phyloP scores from a whole-genome alignment of 2,888 invertebrate genomes.

The Pristionchus fissidentatus region DNA sequence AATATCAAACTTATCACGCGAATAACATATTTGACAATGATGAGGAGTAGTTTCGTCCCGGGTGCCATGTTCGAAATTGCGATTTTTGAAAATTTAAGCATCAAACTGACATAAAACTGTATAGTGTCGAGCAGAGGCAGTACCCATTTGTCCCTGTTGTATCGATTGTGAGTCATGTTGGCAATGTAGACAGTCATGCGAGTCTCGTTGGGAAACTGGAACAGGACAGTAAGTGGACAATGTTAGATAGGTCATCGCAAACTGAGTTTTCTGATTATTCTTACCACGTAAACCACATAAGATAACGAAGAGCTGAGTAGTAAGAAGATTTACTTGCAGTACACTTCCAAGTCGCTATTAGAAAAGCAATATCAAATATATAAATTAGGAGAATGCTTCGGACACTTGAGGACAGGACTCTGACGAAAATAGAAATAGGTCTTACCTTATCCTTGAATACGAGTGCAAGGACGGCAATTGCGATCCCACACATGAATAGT shows the following conservation, averaged over 20 bases:
- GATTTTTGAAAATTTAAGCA: neutral
- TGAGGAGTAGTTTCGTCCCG: neutral
- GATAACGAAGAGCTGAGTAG: neutral
- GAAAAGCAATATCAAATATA: too few species aligned
- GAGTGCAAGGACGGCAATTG: slow-evolving; percentile 63
- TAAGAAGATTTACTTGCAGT: neutral
- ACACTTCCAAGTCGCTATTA: neutral
- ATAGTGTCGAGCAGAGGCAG: slow-evolving; percentile 73
- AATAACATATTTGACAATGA: neutral
- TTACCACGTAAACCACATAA: neutral
- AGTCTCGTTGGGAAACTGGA: slow-evolving; percentile 62
- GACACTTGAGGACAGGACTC: too few species aligned
- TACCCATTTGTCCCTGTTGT: slow-evolving; percentile 74
- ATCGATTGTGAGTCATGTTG: slow-evolving; percentile 70
- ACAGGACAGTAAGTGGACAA: neutral
- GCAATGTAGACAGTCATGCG: slow-evolving; percentile 67
- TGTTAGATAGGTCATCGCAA: neutral
- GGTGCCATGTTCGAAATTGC: slow-evolving; percentile 8
- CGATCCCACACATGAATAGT: slow-evolving; percentile 64
- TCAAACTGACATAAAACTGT: slow-evolving; percentile 73
- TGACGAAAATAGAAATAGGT: neutral
- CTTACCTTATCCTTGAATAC: slow-evolving; percentile 66
- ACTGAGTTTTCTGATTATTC: neutral
- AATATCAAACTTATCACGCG: neutral
- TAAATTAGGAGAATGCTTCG: neutral